phyloP scores from a whole-genome alignment of 2,113 vertebrate genomes.

The Vulpes vulpes region DNA sequence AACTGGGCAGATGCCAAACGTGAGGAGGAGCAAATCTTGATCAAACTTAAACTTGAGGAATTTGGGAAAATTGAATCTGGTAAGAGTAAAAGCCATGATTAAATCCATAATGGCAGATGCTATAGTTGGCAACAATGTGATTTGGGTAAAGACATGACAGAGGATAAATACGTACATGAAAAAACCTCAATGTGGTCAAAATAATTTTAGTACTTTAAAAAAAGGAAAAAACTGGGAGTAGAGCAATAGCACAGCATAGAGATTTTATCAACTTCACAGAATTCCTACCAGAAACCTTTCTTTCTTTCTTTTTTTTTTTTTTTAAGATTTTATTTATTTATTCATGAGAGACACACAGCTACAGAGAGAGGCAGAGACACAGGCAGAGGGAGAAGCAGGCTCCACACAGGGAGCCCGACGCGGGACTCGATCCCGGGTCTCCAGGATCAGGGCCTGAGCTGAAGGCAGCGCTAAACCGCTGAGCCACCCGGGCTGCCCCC shows the following conservation, averaged over 20 bases:
- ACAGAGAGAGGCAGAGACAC: no score
- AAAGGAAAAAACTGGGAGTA: background rate
- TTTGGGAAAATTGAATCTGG: background rate
- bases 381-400: no score
- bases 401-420: no score
- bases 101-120: conserved; percentile 41
- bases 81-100: conserved; percentile 33
- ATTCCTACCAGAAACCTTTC: background rate
- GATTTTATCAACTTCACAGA: background rate
- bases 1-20: background rate
- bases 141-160: background rate
- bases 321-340: no score
- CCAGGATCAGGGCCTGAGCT: no score
- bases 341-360: no score
- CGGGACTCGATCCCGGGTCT: no score
- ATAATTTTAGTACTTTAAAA: conserved; percentile 14
- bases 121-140: background rate
- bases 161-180: conserved; percentile 52
- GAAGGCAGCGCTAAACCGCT: no score
- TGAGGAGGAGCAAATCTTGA: background rate
- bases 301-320: no score
- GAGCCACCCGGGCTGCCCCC: no score
- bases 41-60: background rate
- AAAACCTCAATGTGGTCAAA: conserved; percentile 39
- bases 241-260: background rate